A percentile compares a stretch with the other conserved stretches of the same genome.
Evolutionary conservation across 2,113 vertebrate species (phyloP).

Genomic region (Promerops cafer): DNA sequence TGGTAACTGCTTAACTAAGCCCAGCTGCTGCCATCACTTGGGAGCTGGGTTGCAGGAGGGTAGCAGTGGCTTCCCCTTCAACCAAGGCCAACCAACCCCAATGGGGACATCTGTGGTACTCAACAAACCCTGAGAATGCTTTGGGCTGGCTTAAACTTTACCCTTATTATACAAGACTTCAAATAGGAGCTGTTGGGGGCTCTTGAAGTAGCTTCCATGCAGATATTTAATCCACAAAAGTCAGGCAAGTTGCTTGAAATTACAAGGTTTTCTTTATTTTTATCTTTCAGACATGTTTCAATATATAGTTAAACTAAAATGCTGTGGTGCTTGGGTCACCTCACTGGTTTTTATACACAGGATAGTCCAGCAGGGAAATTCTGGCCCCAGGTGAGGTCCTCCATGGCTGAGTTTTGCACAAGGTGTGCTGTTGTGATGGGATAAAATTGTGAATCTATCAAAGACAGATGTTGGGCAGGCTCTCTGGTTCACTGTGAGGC

Average conservation of each 20-base stretch:
- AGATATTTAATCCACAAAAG: neutral
- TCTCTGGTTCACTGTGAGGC: neutral
- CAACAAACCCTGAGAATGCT: neutral
- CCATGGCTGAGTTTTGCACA: accelerated
- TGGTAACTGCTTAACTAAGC: neutral
- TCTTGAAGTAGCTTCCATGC: neutral
- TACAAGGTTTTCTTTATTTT: neutral
- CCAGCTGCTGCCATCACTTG: neutral
- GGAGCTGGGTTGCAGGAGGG: neutral
- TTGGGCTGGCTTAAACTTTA: neutral
- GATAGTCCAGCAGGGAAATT: neutral
- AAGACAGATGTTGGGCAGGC: neutral
- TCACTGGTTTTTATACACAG: neutral
- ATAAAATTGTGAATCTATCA: neutral
- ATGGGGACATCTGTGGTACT: neutral
- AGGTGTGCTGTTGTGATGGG: neutral
- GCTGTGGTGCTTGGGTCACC: neutral
- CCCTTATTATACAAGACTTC: neutral
- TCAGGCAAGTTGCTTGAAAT: neutral
- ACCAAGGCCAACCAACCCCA: neutral
- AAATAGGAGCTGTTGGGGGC: neutral
- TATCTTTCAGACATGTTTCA: neutral
- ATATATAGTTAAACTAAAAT: neutral
- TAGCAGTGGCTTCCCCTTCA: neutral
- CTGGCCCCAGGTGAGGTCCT: neutral